Evolutionary conservation across 2,113 vertebrate species (phyloP).

Genomic region (Centropristis striata): DNA sequence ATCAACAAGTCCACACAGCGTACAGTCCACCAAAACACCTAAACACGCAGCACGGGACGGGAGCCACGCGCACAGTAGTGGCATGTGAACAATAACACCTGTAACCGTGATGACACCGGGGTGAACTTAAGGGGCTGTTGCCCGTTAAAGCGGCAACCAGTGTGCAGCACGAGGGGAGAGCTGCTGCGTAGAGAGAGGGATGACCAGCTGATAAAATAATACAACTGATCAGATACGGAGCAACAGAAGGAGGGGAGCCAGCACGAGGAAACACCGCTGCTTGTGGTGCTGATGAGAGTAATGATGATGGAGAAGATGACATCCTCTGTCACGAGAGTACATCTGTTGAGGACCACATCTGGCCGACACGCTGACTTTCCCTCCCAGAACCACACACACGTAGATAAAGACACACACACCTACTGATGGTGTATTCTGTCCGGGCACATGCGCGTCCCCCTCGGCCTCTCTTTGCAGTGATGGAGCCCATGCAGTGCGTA

Average conservation of each 20-base stretch:
- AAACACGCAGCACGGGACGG: conserved; percentile 8
- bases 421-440: conserved; percentile 23
- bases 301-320: conserved; percentile 11
- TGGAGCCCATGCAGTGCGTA: conserved; percentile 27
- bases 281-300: conserved; percentile 30
- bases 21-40: neutral
- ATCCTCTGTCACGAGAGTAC: conserved; percentile 48
- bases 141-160: neutral
- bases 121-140: conserved; percentile 13
- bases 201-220: conserved; percentile 31
- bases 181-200: conserved; percentile 23
- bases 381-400: neutral
- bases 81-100: conserved; percentile 43
- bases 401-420: conserved; percentile 30
- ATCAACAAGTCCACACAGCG: conserved; percentile 73
- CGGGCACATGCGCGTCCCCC: conserved; percentile 19
- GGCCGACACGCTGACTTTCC: conserved; percentile 43
- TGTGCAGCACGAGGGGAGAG: conserved; percentile 4
- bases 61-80: conserved; percentile 33
- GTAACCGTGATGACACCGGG: conserved; percentile 39
- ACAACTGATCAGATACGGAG: conserved; percentile 14
- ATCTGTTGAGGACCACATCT: conserved; percentile 74
- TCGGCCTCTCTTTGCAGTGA: neutral
- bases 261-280: neutral
- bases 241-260: neutral